These are phyloP conservation scores for Amphiprion percula DNA, from an alignment of 2,113 vertebrate species.

Conservation along the genomic window DNA sequence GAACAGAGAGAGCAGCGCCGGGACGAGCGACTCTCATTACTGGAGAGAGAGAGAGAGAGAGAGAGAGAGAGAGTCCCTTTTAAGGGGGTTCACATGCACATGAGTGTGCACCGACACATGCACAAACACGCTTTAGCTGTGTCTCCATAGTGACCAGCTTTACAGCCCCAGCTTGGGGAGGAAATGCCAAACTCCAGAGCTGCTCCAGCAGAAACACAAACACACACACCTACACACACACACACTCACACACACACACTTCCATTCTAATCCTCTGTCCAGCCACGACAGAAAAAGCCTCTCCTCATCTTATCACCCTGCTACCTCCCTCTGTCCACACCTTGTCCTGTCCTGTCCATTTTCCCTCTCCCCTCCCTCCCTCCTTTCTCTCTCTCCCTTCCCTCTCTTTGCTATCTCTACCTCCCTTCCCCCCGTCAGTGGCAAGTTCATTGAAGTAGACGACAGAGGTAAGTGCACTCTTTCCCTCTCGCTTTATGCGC, in stretches of 20 bases:
- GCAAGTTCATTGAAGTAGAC: slow-evolving; percentile 64
- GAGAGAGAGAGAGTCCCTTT: slow-evolving; percentile 43
- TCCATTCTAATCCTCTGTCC: slow-evolving; percentile 45
- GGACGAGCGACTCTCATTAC: slow-evolving; percentile 48
- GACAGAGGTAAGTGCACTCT: slow-evolving; percentile 75
- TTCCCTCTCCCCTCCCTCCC: not conserved
- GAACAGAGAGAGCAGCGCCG: slow-evolving; percentile 28
- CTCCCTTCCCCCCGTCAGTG: slow-evolving; percentile 28
- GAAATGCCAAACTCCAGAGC: slow-evolving; percentile 71
- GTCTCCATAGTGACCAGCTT: slow-evolving; percentile 76
- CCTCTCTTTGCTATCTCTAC: not conserved
- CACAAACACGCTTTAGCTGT: slow-evolving; percentile 55
- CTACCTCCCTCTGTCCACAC: slow-evolving; percentile 30
- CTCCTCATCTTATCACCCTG: slow-evolving; percentile 48
- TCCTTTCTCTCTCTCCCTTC: not conserved
- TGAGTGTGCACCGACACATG: slow-evolving; percentile 32
- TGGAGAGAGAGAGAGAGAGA: slow-evolving; percentile 18
- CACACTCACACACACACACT: slow-evolving; percentile 2
- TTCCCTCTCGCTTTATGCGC: slow-evolving; percentile 16
- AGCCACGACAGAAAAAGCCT: slow-evolving; percentile 29
- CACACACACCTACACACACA: slow-evolving; percentile 20
- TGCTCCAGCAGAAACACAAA: slow-evolving; percentile 11
- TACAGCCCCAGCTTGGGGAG: slow-evolving; percentile 56
- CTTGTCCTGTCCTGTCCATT: slow-evolving; percentile 10
- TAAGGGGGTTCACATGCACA: slow-evolving; percentile 56